A percentile compares a stretch with the other conserved stretches of the same genome.
phyloP scores from a whole-genome alignment of 2,888 invertebrate genomes.

The Steinernema scapterisci region DNA sequence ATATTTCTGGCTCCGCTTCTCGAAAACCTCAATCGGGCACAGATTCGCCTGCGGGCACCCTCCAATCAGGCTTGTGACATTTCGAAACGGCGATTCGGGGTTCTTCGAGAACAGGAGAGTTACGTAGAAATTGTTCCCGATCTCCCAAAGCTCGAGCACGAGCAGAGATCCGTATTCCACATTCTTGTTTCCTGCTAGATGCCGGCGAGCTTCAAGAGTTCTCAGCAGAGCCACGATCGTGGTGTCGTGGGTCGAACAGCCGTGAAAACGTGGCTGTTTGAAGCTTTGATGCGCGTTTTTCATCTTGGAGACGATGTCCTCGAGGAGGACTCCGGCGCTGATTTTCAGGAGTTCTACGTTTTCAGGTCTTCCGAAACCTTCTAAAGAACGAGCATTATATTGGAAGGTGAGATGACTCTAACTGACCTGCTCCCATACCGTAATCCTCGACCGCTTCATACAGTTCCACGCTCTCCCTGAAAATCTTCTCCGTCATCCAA shows the following conservation, averaged over 20 bases:
- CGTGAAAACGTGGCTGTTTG: neutral
- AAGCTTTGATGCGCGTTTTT: neutral
- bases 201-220: neutral
- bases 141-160: neutral
- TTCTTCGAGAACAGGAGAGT: neutral
- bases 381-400: neutral
- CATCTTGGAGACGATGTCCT: constrained; percentile 27
- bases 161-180: neutral
- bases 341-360: constrained; percentile 24
- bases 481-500: neutral
- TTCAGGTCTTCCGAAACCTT: neutral
- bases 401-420: neutral
- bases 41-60: neutral
- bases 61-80: neutral
- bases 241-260: neutral
- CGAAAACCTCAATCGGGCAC: neutral
- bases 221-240: neutral
- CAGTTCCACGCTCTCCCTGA: neutral
- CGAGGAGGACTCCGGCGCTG: constrained; percentile 27
- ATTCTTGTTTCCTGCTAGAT: neutral
- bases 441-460: neutral
- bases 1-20: neutral
- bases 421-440: neutral
- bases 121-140: neutral
- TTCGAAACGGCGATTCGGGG: neutral